Conservation (phyloP, 2,888 invertebrate species). For the Leucophenga maculata region DNA sequence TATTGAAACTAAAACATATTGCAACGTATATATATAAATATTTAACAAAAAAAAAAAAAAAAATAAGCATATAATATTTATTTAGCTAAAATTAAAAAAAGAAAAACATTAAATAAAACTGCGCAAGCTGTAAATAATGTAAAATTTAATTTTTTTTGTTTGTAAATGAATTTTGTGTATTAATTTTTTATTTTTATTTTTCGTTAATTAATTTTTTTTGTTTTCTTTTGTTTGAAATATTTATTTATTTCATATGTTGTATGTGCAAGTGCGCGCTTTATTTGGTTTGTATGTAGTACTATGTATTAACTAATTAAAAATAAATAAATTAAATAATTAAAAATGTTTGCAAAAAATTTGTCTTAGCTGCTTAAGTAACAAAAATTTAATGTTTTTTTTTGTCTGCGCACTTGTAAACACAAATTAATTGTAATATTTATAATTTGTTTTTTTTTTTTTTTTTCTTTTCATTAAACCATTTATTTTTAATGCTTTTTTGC, state of each 20-base stretch:
- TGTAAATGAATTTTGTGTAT: no score
- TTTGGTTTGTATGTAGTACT: neutral
- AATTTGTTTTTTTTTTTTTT: constrained; percentile 13
- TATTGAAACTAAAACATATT: constrained; percentile 21
- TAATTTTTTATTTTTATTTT: neutral
- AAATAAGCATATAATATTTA: neutral
- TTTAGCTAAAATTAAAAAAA: neutral
- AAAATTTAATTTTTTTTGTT: no score
- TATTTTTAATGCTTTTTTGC: constrained; percentile 64
- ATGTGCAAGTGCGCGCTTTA: neutral
- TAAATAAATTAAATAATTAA: neutral
- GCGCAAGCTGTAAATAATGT: constrained; percentile 6
- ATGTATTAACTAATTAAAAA: no score
- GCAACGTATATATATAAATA: constrained; percentile 31
- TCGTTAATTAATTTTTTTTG: no score
- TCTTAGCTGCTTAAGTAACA: constrained; percentile 46
- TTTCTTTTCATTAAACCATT: constrained; percentile 25
- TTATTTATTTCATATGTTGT: neutral
- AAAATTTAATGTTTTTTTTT: neutral
- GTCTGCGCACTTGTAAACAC: neutral
- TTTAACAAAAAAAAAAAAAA: constrained; percentile 20
- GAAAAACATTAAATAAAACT: neutral
- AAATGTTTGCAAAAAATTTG: constrained; percentile 43
- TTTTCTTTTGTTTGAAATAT: constrained; percentile 7
- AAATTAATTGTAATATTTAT: no score